Evolutionary conservation across 2,797 vertebrate species (phyloP).

Genomic region (Knipowitschia caucasica): DNA sequence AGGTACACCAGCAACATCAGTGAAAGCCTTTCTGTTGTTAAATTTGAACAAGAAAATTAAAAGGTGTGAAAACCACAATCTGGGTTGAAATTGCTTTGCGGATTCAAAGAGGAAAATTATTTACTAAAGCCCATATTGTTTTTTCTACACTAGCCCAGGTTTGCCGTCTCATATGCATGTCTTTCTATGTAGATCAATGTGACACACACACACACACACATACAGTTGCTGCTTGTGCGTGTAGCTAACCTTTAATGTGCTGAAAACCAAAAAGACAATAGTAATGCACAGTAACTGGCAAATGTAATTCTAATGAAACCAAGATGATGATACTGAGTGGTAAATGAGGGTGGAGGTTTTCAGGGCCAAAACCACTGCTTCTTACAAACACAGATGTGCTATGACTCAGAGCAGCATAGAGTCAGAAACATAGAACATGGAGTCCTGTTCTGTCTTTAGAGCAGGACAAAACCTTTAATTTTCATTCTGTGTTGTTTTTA

Average conservation of each 20-base stretch:
- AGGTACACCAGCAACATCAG: slow-evolving; percentile 25
- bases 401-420: slow-evolving; percentile 63
- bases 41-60: slow-evolving; percentile 45
- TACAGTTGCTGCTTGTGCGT: not conserved
- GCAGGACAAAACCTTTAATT: slow-evolving; percentile 36
- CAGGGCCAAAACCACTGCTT: slow-evolving; percentile 77
- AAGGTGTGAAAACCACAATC: slow-evolving; percentile 66
- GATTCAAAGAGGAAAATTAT: slow-evolving; percentile 18
- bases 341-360: slow-evolving; percentile 77
- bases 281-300: slow-evolving; percentile 22
- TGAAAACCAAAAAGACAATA: slow-evolving; percentile 4
- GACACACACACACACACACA: not conserved
- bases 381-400: slow-evolving; percentile 71
- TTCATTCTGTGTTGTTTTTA: slow-evolving; percentile 22
- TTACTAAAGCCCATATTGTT: slow-evolving; percentile 15
- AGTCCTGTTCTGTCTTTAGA: slow-evolving; percentile 34
- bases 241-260: not conserved
- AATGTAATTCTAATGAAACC: slow-evolving; percentile 58
- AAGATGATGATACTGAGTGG: slow-evolving; percentile 75
- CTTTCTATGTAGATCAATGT: slow-evolving; percentile 2
- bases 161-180: not conserved
- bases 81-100: slow-evolving; percentile 49
- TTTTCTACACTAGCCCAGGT: slow-evolving; percentile 8
- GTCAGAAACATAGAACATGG: slow-evolving; percentile 49
- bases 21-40: slow-evolving; percentile 36